A percentile compares a stretch with the other conserved stretches of the same genome.
Conservation (phyloP, 2,113 vertebrate genomes). For the Eonycteris spelaea region DNA sequence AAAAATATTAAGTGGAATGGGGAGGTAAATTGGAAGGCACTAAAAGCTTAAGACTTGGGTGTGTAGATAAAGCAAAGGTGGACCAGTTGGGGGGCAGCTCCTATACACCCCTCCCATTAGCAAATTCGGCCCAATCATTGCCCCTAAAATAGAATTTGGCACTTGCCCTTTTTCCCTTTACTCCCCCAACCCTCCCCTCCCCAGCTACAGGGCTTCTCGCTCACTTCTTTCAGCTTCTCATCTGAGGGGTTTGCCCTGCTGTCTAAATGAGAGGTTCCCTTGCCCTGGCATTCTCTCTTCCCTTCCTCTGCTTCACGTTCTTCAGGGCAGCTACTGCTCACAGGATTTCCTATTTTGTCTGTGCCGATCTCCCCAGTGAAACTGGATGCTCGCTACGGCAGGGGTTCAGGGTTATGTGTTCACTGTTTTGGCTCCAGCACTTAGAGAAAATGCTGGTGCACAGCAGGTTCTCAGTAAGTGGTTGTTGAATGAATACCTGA, state of each 20-base stretch:
- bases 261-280: neutral
- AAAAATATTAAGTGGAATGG: neutral
- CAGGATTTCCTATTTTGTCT: neutral
- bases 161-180: neutral
- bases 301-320: neutral
- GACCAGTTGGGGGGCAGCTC: neutral
- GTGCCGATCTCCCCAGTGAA: neutral
- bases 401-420: neutral
- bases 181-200: fast-evolving
- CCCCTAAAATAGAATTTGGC: neutral
- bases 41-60: neutral
- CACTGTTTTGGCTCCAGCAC: neutral
- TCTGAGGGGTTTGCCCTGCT: neutral
- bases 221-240: neutral
- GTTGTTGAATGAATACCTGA: neutral
- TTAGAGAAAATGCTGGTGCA: neutral
- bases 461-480: neutral
- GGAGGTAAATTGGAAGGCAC: neutral
- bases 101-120: neutral
- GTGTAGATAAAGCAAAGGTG: neutral
- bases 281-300: neutral
- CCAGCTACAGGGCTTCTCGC: neutral
- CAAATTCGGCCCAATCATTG: fast-evolving
- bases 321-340: neutral
- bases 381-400: neutral